A percentile compares a stretch with the other conserved stretches of the same genome.
Conservation (phyloP, 1,140 invertebrate genomes). For the Stegodyphus dumicola region DNA sequence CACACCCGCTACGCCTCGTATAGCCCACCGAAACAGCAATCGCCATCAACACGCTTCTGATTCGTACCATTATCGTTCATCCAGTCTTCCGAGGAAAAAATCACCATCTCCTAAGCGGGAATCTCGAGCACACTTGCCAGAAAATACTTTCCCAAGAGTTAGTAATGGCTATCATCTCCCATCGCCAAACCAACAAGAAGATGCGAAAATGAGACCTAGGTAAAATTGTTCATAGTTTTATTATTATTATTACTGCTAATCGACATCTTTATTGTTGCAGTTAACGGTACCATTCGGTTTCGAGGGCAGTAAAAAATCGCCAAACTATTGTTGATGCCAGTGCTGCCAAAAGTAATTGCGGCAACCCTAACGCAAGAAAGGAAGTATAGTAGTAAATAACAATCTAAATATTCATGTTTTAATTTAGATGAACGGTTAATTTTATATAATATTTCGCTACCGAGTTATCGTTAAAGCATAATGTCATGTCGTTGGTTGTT, state of each 20-base stretch:
- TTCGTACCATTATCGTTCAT: constrained; percentile 25
- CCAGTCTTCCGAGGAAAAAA: constrained; percentile 32
- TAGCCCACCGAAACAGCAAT: constrained; percentile 5
- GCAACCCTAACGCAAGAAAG: no score
- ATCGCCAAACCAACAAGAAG: not conserved
- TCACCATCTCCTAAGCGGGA: constrained; percentile 47
- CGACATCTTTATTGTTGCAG: no score
- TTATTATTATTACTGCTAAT: not conserved
- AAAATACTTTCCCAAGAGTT: not conserved
- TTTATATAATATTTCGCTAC: no score
- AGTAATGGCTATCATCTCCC: not conserved
- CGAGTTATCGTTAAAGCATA: no score
- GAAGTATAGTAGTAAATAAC: no score
- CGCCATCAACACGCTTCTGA: constrained; percentile 25
- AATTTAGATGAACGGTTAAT: no score
- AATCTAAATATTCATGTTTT: no score
- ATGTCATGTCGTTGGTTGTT: no score
- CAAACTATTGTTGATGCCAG: no score
- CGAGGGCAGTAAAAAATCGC: no score
- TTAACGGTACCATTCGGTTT: no score
- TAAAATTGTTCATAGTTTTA: not conserved
- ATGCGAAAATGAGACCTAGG: constrained; percentile 33
- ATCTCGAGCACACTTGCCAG: not conserved
- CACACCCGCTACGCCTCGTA: constrained; percentile 35
- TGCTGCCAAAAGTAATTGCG: no score